These are phyloP conservation scores for Xiphias gladius DNA, from an alignment of 2,113 vertebrate genomes.

Conservation along the genomic window DNA sequence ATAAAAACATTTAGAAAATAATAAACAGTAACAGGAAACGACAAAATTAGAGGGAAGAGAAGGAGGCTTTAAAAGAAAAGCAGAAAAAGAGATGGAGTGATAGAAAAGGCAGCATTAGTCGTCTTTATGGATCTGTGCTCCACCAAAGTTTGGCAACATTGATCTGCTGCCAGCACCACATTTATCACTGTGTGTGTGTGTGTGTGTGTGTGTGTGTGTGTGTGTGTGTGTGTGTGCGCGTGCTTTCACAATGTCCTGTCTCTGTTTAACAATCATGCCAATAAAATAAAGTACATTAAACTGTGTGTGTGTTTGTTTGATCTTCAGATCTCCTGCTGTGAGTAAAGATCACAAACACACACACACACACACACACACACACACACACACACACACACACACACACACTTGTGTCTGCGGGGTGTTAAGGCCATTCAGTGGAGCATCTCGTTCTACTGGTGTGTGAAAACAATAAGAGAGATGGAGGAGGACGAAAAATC, in stretches of 20 bases:
- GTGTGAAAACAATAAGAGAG: constrained; percentile 78
- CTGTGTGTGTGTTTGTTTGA: constrained; percentile 32
- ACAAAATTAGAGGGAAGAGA: not conserved
- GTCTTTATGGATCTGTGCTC: constrained; percentile 96
- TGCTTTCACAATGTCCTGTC: constrained; percentile 2
- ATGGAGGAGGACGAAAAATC: constrained; percentile 72
- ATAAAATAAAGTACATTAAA: constrained; percentile 41
- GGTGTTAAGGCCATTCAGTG: constrained; percentile 68
- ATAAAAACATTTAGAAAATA: too few relatives aligned
- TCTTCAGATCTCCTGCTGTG: constrained; percentile 41
- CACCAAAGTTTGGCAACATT: constrained; percentile 98
- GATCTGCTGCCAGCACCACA: constrained; percentile 95
- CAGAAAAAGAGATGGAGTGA: not conserved
- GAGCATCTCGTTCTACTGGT: constrained; percentile 68
- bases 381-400: constrained; percentile 34
- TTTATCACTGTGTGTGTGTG: constrained; percentile 85
- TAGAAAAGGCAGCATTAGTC: constrained; percentile 76
- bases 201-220: constrained; percentile 27
- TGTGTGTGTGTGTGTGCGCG: too few relatives aligned
- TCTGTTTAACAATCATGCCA: constrained; percentile 42
- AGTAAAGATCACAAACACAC: constrained; percentile 46
- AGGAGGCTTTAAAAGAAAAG: not conserved
- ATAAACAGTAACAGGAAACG: too few relatives aligned
- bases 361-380: constrained; percentile 12
- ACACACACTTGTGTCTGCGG: constrained; percentile 32